Evolutionary conservation across 2,888 invertebrate genomes (phyloP), one percentile per base, ranked within the genome.

Genomic region (Oeneis ivallda): DNA sequence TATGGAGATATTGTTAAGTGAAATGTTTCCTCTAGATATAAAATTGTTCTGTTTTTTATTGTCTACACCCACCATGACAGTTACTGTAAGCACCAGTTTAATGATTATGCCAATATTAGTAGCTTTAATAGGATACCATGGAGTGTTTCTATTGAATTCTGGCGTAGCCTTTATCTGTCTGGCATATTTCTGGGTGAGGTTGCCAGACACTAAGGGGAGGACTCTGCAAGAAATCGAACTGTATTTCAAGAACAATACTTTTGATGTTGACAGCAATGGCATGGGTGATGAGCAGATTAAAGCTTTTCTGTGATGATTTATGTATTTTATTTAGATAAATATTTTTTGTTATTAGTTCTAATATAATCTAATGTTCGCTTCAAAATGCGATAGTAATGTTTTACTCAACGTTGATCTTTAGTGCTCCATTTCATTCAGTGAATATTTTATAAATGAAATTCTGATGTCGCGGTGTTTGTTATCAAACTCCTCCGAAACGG

Each of bases 181-280:
- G 2, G 34, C 15, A 0, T 67, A 54, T 11, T 41, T 67, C 17
- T 67, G 66, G 66, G 10, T 47, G 11, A 60, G 49, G 11, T 10
- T 60, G 10, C 64, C 63, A 13, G 66, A 67, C 34, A 67, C 66
- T 13, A 67, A 68, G 26, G 65, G 65, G 2, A 62, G 43, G 17
- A 65, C 68, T 0, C 50, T 68, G n/a, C 75, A 75, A 60, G 76
- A 78, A 67, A 76, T 77, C 10, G 77, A 77, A 59, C 43, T 76
- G 26, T 74, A 69, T 57, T 73, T 76, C 15, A 76, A 76, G 59
- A 70, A 71, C 7, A 68, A 70, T n/a, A 62, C 41, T 7, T 69
- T 67, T 45, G 58, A 61, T 37, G 45, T 65, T n/a, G 59, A 56
- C 15, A 11, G 50, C 19, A 15, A 54, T 8, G 52, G 17, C 1